These are phyloP conservation scores for Erebia ligea DNA, from an alignment of 2,888 invertebrate species.

Conservation along the genomic window DNA sequence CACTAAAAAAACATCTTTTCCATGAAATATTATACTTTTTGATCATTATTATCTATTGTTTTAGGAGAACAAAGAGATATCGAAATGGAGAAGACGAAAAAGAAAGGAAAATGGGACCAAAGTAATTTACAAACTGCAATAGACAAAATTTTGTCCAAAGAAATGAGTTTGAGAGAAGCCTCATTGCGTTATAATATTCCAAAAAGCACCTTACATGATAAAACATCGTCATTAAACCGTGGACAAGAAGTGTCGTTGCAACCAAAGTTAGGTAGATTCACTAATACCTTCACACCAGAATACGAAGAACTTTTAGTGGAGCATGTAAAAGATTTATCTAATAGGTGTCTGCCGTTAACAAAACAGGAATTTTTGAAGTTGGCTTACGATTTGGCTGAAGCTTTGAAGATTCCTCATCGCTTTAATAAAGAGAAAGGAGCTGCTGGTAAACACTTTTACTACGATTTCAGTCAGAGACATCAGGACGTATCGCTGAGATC, in stretches of 20 bases:
- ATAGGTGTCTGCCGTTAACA: constrained; percentile 29
- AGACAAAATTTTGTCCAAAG: background rate
- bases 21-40: background rate
- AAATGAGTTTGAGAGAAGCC: background rate
- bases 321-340: constrained; percentile 30
- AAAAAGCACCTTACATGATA: background rate
- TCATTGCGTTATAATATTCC: background rate
- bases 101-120: background rate
- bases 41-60: background rate
- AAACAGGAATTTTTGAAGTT: constrained; percentile 33
- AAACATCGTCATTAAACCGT: constrained; percentile 24
- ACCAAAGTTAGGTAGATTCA: constrained; percentile 30
- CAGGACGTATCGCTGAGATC: constrained; percentile 12
- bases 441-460: constrained; percentile 4
- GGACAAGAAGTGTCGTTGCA: constrained; percentile 38
- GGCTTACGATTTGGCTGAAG: constrained; percentile 32
- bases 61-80: background rate
- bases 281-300: constrained; percentile 31
- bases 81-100: background rate
- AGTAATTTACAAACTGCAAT: background rate
- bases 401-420: background rate
- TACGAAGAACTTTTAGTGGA: constrained; percentile 28
- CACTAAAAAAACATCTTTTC: background rate
- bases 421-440: background rate
- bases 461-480: constrained; percentile 21